Evolutionary conservation across 2,888 invertebrate species (phyloP).

Genomic region (Erannis defoliaria): DNA sequence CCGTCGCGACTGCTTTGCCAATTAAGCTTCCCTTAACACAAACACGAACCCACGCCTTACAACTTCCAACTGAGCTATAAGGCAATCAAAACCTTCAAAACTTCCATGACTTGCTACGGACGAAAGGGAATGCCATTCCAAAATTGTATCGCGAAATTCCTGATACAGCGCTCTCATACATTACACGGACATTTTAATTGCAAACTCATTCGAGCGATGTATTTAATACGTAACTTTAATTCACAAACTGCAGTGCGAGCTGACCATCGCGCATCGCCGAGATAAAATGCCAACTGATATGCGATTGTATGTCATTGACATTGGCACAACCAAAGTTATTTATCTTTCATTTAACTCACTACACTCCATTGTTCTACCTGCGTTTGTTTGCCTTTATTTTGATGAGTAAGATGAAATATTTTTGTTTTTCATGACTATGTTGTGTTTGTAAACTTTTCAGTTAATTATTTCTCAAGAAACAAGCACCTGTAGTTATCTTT

Average conservation of each 20-base stretch:
- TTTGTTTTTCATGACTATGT: too few species aligned
- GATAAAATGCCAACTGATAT: constrained; percentile 40
- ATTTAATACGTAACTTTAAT: constrained; percentile 24
- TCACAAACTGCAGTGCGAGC: constrained; percentile 27
- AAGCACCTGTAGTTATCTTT: too few species aligned
- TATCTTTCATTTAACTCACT: not conserved
- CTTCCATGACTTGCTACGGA: too few species aligned
- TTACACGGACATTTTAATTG: constrained; percentile 22
- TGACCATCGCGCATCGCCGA: constrained; percentile 28
- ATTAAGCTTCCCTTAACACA: too few species aligned
- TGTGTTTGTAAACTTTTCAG: too few species aligned
- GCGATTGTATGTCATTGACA: constrained; percentile 37
- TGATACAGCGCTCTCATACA: not conserved
- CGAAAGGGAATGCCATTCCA: not conserved
- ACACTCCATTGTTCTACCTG: too few species aligned
- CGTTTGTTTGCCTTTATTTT: too few species aligned
- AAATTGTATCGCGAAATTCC: not conserved
- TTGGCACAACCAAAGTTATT: constrained; percentile 19
- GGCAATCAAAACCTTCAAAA: not conserved
- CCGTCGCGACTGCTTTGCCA: too few species aligned
- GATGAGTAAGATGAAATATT: not conserved
- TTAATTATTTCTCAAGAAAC: too few species aligned
- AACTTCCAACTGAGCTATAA: too few species aligned
- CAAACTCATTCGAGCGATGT: constrained; percentile 8
- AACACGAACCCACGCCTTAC: too few species aligned